Evolutionary conservation across 2,888 invertebrate genomes (phyloP), one percentile per base, ranked within the genome.

Genomic region (Xestobium rufovillosum): DNA sequence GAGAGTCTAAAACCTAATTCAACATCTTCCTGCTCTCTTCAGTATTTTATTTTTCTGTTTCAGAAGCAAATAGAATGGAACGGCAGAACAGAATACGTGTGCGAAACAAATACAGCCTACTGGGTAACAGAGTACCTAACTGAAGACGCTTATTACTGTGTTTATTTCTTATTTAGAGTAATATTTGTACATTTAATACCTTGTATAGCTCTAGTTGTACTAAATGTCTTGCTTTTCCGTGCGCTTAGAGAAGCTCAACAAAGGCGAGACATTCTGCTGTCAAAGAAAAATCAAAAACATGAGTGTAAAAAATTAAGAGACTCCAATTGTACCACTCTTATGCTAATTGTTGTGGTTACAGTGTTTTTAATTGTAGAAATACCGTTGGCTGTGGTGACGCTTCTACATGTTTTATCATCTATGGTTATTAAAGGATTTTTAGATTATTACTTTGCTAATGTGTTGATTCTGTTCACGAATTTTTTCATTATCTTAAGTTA

Each of bases 181-280:
- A 66, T 94, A 4, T 90, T 89, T 65, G 90, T 95, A n/a, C 90
- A 95, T 60, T 69, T 90, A 44, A 71, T 90, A 39, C 95, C 95
- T 0, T 94, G 94, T 69, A 78, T 86, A 6, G 78, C 86, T 2
- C 72, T 96, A 26, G 89, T 94, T 0, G 82, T 89, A 11, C 73
- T 96, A 33, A 95, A 95, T 61, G 79, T 87, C 0, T 70, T 92
- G 4, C 75, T 96, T 3, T 90, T 94, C 60, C 70, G 78, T 34
- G 90, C 92, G 0, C 78, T 96, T 76, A 73, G 83, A 36, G 76
- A 80, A 45, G 94, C 94, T 0, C 87, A 91, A 58, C 57, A 64
- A 41, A 50, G 65, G 19, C 49, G 66, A 29, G 64, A 65, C 38
- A 54, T 60, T 26, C 48, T 64, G 6, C 50, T 65, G 9, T 57